These are phyloP conservation scores for Euleptes europaea DNA, from an alignment of 2,113 vertebrate species.

Conservation along the genomic window DNA sequence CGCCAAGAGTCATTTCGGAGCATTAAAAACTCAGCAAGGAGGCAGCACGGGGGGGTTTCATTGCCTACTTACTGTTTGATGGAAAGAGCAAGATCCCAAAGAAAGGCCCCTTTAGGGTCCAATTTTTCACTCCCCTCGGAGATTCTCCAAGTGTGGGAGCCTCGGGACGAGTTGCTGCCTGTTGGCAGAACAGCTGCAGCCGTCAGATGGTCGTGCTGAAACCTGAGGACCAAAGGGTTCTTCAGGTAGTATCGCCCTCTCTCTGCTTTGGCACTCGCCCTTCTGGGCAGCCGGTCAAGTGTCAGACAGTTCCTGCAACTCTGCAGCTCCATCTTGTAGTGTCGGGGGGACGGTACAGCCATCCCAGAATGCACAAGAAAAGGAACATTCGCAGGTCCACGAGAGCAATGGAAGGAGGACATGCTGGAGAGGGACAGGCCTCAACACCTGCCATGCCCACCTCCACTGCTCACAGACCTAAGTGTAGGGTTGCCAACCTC, in stretches of 20 bases:
- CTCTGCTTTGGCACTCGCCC: constrained; percentile 25
- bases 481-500: too few species aligned
- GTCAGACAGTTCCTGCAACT: constrained; percentile 22
- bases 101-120: constrained; percentile 18
- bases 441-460: neutral
- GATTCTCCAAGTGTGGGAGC: constrained; percentile 3
- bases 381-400: neutral
- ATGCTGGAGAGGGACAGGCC: neutral
- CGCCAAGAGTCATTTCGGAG: neutral
- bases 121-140: constrained; percentile 16
- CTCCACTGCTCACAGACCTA: neutral
- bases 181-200: constrained; percentile 35
- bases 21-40: neutral
- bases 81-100: constrained; percentile 14
- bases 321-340: neutral
- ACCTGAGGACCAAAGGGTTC: constrained; percentile 29
- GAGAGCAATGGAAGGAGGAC: neutral
- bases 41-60: neutral
- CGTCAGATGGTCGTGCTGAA: constrained; percentile 32
- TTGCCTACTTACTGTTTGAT: constrained; percentile 30
- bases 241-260: constrained; percentile 34
- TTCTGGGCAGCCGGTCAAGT: constrained; percentile 36
- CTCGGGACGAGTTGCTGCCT: constrained; percentile 15
- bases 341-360: neutral
- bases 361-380: neutral